Base-by-base conservation (phyloP, 2,797 vertebrate genomes). In the Tangara arthus region DNA sequence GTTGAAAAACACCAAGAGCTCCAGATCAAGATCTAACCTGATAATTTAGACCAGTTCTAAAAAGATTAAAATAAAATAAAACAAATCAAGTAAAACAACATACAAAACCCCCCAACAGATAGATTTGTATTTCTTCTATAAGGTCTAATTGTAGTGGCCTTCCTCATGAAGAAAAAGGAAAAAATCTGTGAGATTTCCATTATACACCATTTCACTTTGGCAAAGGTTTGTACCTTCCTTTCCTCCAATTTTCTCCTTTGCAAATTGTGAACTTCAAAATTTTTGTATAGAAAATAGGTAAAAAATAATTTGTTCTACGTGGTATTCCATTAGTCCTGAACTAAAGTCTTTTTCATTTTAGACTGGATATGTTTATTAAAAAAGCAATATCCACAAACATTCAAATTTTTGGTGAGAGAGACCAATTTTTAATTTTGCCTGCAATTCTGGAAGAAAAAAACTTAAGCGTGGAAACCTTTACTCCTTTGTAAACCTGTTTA, bases 71-170 rank as follows among this genome's bases (percentile, higher is more conserved):
- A 23, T 19, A 56, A 63, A 55, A 11, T 1, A 16, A 63, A 61
- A 11, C 2, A 15, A 50, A 70, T 27, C 2, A 22, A 44, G 17
- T 26, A 44, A 64, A 44, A 9, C 15, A 22, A 26, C 8, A 10
- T 34, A 23, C 50, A 32, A 72, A 47, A 1, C 0, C 5, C 3
- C 5, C 13, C 35, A 60, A 27, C 7, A 20, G 32, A 15, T 11
- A 30, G 3, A 11, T 55, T 68, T 32, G 4, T 42, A 24, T 57
- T 68, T 87, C 5, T 53, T 68, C n/a, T 49, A 55, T 49, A 69
- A 72, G 12, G 13, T 57, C 44, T 66, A 17, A 30, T 32, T 69
- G 15, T 42, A 59, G 11, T 55, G 17, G 15, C 28, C 12, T 80
- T 73, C 39, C n/a, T 89, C 3, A 3, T 34, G 12, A 66, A 8